phyloP scores from a whole-genome alignment of 2,797 vertebrate genomes.

The Eulemur albifrons region DNA sequence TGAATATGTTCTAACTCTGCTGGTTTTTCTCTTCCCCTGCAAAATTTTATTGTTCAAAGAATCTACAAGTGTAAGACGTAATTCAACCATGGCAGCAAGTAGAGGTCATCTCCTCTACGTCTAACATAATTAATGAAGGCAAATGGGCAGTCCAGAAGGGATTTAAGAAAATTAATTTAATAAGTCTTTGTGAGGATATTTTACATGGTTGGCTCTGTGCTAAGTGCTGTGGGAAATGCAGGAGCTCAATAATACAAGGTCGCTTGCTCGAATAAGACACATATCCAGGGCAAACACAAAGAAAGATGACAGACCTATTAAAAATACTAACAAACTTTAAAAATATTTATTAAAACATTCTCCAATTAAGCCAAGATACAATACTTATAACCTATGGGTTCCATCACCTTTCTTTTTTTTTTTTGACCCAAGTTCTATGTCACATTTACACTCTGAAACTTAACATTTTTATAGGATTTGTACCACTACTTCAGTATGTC shows the following conservation, averaged over 20 bases:
- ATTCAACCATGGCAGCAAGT: conserved; percentile 54
- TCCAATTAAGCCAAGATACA: background rate
- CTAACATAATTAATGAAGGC: conserved; percentile 73
- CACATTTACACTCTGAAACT: background rate
- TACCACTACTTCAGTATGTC: background rate
- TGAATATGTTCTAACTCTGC: background rate
- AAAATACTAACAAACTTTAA: conserved; percentile 56
- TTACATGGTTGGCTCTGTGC: conserved; percentile 58
- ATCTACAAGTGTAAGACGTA: conserved; percentile 48
- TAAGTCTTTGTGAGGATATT: conserved; percentile 67
- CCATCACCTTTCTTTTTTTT: background rate
- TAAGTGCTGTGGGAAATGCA: conserved; percentile 61
- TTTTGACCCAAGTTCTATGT: background rate
- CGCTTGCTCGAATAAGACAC: conserved; percentile 55
- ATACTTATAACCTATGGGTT: background rate
- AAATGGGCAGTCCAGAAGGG: conserved; percentile 72
- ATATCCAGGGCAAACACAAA: conserved; percentile 48
- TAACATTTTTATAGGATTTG: background rate
- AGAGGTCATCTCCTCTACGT: conserved; percentile 68
- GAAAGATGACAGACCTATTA: conserved; percentile 49
- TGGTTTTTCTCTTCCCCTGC: conserved; percentile 42
- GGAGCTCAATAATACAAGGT: conserved; percentile 43
- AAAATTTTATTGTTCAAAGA: conserved; percentile 45
- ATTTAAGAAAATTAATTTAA: conserved; percentile 77
- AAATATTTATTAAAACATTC: conserved; percentile 33